phyloP scores from a whole-genome alignment of 2,888 invertebrate genomes.

The Flabesymbios commensalis region DNA sequence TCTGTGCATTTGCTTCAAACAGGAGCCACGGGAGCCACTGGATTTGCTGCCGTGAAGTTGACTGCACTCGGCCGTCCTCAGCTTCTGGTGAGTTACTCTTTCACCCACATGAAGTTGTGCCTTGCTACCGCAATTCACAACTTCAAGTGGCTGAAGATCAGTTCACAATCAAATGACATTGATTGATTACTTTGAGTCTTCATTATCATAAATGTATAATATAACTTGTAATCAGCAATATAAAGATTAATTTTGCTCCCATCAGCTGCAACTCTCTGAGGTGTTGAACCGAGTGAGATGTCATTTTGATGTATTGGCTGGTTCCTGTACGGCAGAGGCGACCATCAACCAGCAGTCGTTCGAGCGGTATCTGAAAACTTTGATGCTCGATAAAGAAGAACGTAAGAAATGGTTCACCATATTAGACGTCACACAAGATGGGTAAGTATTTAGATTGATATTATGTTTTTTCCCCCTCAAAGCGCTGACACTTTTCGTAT shows the following conservation, averaged over 20 bases:
- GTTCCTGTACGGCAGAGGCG: slow-evolving; percentile 31
- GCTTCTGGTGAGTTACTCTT: slow-evolving; percentile 74
- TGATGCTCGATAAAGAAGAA: slow-evolving; percentile 49
- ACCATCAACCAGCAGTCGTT: slow-evolving; percentile 42
- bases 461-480: not conserved
- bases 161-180: no score
- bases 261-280: slow-evolving; percentile 94
- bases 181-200: no score
- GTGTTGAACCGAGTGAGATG: slow-evolving; percentile 93
- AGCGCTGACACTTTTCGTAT: not conserved
- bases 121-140: no score
- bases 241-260: no score
- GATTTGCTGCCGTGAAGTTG: slow-evolving; percentile 95
- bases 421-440: slow-evolving; percentile 71
- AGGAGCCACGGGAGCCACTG: slow-evolving; percentile 92
- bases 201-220: no score
- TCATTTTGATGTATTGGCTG: slow-evolving; percentile 86
- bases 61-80: slow-evolving; percentile 97
- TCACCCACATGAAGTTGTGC: no score
- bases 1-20: no score
- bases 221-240: no score
- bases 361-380: slow-evolving; percentile 46
- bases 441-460: slow-evolving; percentile 68
- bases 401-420: slow-evolving; percentile 56
- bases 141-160: no score